Evolutionary conservation across 2,888 invertebrate genomes (phyloP).

Genomic region (Cheilosia variabilis): DNA sequence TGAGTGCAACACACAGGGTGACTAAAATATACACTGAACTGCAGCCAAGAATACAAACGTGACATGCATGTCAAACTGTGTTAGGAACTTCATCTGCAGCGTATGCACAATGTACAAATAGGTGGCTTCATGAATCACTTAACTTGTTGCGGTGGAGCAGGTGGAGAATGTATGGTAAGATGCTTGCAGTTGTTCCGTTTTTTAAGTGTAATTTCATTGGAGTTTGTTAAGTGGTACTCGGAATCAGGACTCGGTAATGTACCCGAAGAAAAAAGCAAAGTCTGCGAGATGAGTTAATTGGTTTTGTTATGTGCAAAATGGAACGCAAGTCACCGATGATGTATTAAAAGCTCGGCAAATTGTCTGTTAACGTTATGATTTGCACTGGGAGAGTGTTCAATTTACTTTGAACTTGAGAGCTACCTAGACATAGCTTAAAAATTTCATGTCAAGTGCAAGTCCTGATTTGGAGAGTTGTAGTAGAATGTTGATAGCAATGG

Average conservation of each 20-base stretch:
- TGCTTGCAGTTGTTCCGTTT: not conserved
- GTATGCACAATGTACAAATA: not conserved
- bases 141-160: constrained; percentile 43
- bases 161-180: not conserved
- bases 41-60: constrained; percentile 13
- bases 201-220: not conserved
- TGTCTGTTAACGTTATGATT: too few relatives aligned
- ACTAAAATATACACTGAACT: constrained; percentile 30
- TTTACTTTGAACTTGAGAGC: too few relatives aligned
- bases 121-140: not conserved
- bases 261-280: not conserved
- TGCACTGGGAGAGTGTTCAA: too few relatives aligned
- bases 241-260: not conserved
- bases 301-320: not conserved
- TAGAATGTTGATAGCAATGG: too few relatives aligned
- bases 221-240: constrained; percentile 5
- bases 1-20: not conserved
- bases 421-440: too few relatives aligned
- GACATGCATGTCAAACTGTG: constrained; percentile 50
- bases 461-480: too few relatives aligned
- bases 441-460: too few relatives aligned
- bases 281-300: not conserved
- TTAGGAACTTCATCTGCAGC: not conserved
- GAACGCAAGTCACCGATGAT: not conserved
- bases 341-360: too few relatives aligned